Conservation (phyloP, 2,888 invertebrate species). For the Caenorhabditis sp. region DNA sequence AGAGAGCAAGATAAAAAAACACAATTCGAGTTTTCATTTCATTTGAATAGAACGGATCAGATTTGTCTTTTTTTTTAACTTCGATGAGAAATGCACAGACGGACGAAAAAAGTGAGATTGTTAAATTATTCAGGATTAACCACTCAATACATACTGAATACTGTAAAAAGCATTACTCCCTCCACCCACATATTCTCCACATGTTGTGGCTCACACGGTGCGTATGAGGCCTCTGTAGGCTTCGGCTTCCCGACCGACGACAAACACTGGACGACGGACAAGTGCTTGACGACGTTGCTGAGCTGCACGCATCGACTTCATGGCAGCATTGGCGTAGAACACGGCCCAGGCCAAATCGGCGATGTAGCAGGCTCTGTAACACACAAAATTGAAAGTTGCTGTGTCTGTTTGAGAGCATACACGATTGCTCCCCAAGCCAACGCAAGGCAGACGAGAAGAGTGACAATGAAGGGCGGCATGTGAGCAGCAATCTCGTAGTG, state of each 20-base stretch:
- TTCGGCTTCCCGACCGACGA: slow-evolving; percentile 1
- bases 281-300: background rate
- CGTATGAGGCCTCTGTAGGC: slow-evolving; percentile 14
- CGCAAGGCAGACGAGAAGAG: slow-evolving; percentile 20
- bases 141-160: too few relatives aligned
- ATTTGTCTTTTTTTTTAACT: too few relatives aligned
- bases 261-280: slow-evolving; percentile 8
- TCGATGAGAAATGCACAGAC: background rate
- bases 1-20: too few relatives aligned
- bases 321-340: slow-evolving; percentile 9
- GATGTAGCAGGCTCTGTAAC: slow-evolving; percentile 32
- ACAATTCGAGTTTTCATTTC: background rate
- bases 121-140: too few relatives aligned
- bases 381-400: background rate
- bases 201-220: background rate
- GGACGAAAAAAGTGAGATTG: too few relatives aligned
- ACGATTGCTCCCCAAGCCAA: slow-evolving; percentile 21
- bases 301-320: background rate
- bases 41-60: too few relatives aligned
- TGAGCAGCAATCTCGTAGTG: background rate
- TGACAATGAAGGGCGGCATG: slow-evolving; percentile 10
- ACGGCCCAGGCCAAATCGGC: slow-evolving; percentile 33
- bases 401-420: background rate
- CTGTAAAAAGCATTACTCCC: too few relatives aligned
- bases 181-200: too few relatives aligned